phyloP scores from a whole-genome alignment of 2,888 invertebrate species.

The Epistrophe grossulariae region DNA sequence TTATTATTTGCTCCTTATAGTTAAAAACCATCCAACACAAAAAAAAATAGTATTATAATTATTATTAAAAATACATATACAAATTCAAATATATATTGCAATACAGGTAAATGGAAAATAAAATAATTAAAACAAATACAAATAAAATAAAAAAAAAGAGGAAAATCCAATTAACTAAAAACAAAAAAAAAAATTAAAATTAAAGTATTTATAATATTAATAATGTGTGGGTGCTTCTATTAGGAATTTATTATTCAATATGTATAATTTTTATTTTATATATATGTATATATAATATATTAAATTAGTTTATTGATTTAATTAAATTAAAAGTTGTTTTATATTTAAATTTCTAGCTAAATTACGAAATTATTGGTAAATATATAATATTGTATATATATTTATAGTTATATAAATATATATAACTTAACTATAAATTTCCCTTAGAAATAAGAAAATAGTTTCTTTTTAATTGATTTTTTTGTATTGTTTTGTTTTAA shows the following conservation, averaged over 20 bases:
- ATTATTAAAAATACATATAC: slow-evolving; percentile 71
- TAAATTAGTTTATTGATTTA: slow-evolving; percentile 74
- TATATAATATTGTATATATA: slow-evolving; percentile 44
- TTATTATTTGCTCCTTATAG: slow-evolving; percentile 61
- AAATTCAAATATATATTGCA: slow-evolving; percentile 77
- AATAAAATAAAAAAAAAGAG: slow-evolving; percentile 75
- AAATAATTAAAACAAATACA: slow-evolving; percentile 47
- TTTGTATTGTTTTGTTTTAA: slow-evolving; percentile 54
- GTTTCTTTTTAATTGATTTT: slow-evolving; percentile 17
- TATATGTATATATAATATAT: slow-evolving; percentile 65
- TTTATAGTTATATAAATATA: slow-evolving; percentile 19
- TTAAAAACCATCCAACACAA: slow-evolving; percentile 73
- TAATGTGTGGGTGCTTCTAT: slow-evolving; percentile 76
- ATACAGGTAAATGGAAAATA: slow-evolving; percentile 64
- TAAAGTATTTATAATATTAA: slow-evolving; percentile 78
- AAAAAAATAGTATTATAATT: slow-evolving; percentile 58
- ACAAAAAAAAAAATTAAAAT: slow-evolving; percentile 78
- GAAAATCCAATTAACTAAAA: slow-evolving; percentile 80
- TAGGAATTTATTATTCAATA: slow-evolving; percentile 67
- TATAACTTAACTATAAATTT: slow-evolving; percentile 57
- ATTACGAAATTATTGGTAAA: slow-evolving; percentile 62
- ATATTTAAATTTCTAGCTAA: slow-evolving; percentile 70
- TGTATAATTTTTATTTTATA: slow-evolving; percentile 57
- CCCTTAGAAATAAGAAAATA: slow-evolving; percentile 62
- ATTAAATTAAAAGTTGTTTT: slow-evolving; percentile 63